A percentile compares a stretch with the other conserved stretches of the same genome.
These are phyloP conservation scores for Xestia ashworthii DNA, from an alignment of 2,888 invertebrate genomes.

Conservation along the genomic window DNA sequence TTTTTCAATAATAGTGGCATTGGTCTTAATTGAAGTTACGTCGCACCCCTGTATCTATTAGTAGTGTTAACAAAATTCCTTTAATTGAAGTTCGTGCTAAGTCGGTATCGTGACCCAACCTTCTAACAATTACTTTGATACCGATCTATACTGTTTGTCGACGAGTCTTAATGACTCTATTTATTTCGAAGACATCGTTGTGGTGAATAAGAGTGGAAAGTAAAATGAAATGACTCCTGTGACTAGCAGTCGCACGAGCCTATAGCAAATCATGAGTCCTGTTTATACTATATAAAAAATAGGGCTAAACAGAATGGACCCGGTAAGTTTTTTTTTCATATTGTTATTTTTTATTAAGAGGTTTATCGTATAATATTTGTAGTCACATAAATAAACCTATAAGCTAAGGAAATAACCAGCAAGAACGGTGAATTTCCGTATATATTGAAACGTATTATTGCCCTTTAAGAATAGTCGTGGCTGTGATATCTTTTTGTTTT, in stretches of 20 bases:
- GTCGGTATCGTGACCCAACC: slow-evolving; percentile 82
- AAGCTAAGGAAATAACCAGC: neutral
- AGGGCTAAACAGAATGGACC: slow-evolving; percentile 76
- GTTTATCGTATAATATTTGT: neutral
- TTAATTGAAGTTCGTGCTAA: slow-evolving; percentile 84
- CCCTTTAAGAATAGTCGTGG: neutral
- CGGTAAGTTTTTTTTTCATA: slow-evolving; percentile 76
- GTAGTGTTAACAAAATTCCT: slow-evolving; percentile 80
- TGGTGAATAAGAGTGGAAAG: slow-evolving; percentile 70
- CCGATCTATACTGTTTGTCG: slow-evolving; percentile 83
- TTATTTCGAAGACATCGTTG: slow-evolving; percentile 79
- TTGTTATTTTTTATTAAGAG: neutral
- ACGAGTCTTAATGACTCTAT: slow-evolving; percentile 81
- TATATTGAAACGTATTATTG: neutral
- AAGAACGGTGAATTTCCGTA: neutral
- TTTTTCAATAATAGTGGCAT: slow-evolving; percentile 34
- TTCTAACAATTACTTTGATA: slow-evolving; percentile 86
- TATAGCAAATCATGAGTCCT: slow-evolving; percentile 76
- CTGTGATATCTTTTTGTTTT: neutral
- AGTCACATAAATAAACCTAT: neutral
- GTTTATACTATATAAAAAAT: slow-evolving; percentile 83
- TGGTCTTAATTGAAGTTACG: slow-evolving; percentile 71
- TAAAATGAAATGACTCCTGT: slow-evolving; percentile 66
- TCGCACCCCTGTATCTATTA: slow-evolving; percentile 65
- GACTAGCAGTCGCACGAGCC: slow-evolving; percentile 51